A percentile compares a stretch with the other conserved stretches of the same genome.
phyloP scores from a whole-genome alignment of 2,113 vertebrate genomes.

The Tachysurus vachellii region DNA sequence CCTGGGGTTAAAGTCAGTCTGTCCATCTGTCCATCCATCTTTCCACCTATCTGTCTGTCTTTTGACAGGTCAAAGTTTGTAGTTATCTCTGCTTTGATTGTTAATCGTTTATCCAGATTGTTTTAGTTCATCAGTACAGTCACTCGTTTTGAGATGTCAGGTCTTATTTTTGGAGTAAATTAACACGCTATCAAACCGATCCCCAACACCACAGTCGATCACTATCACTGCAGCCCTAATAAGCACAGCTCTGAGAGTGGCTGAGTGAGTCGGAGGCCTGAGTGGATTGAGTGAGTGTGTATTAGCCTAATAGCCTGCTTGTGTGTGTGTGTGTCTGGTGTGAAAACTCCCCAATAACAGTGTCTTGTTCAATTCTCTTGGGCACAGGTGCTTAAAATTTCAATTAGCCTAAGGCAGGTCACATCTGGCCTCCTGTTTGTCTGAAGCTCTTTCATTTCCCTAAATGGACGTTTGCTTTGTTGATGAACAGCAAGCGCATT shows the following conservation, averaged over 20 bases:
- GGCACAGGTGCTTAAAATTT: conserved; percentile 71
- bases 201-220: not conserved
- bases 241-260: not conserved
- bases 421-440: conserved; percentile 87
- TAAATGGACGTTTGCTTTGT: conserved; percentile 79
- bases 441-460: conserved; percentile 83
- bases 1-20: not conserved
- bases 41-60: not conserved
- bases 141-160: not conserved
- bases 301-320: not conserved
- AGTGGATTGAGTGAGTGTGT: conserved; percentile 7
- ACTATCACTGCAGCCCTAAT: not conserved
- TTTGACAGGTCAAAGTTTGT: not conserved
- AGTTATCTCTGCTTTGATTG: not conserved
- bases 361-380: conserved; percentile 72
- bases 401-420: conserved; percentile 83
- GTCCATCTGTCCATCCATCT: not conserved
- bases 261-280: not conserved
- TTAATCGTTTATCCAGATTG: not conserved
- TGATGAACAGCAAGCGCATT: conserved; percentile 85
- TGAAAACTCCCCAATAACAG: conserved; percentile 78
- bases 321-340: conserved; percentile 50
- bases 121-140: not conserved
- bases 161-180: not conserved
- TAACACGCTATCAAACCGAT: not conserved